Evolutionary conservation across 2,797 vertebrate species (phyloP), one percentile per base, ranked within the genome.

Genomic region (Pipistrellus kuhlii): DNA sequence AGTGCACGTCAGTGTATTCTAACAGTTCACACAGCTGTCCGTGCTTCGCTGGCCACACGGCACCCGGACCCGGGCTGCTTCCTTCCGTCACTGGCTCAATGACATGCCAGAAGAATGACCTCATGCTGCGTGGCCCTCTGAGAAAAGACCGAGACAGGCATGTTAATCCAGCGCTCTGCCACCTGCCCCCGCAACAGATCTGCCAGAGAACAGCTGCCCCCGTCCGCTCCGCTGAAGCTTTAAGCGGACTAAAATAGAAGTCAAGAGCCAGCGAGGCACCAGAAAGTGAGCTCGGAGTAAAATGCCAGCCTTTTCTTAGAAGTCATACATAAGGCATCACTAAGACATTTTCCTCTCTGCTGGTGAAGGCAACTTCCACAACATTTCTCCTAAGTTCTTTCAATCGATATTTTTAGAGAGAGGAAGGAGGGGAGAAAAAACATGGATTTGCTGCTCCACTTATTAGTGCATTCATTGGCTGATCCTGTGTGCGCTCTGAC

Each of bases 201-300:
- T 90, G 87, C 92, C 76, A 64, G 68, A 83, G 76, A 95, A 95
- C 94, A 97, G 94, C 96, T 96, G 96, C 81, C 91, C 78, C 90
- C 75, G 82, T 95, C 92, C 93, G 93, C 66, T 77, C 92, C 85
- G 78, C 90, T 77, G 1, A 90, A 92, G 91, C 59, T 95, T 82
- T 85, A 95, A 64, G 87, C 88, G 69, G 82, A 95, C 90, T 90
- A 86, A 95, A 97, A 96, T 85, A 97, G 95, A 94, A 97, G 46
- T 55, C 87, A 81, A 90, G 78, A 95, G 77, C 85, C 81, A 94
- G 81, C 71, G 92, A 91, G 88, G 93, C 85, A 91, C 82, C 73
- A 94, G 73, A 92, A 90, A 90, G 71, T 48, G 87, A 77, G n/a
- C 20, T 55, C 71, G 78, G 46, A 64, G 76, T 32, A 91, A 86